Evolutionary conservation across 2,113 vertebrate genomes (phyloP).

Genomic region (Hippocampus zosterae): DNA sequence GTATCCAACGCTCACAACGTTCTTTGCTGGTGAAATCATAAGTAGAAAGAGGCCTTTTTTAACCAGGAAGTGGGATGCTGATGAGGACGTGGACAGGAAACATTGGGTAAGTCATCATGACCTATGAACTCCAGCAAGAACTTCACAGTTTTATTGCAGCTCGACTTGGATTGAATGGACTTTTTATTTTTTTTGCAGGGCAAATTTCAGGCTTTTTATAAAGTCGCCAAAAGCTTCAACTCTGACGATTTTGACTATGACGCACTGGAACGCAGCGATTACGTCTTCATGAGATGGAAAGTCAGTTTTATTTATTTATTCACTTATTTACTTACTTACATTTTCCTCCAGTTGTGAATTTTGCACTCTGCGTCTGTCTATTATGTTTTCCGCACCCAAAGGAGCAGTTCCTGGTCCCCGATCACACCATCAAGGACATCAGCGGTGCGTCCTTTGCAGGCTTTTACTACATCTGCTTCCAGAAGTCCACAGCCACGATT

Average conservation of each 20-base stretch:
- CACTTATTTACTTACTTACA: neutral
- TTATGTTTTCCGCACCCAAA: constrained; percentile 44
- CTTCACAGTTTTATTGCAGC: neutral
- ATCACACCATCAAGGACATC: constrained; percentile 99
- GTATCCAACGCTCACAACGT: constrained; percentile 96
- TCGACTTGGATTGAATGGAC: constrained; percentile 18
- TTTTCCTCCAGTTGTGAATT: neutral
- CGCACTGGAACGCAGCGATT: constrained; percentile 89
- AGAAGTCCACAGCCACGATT: constrained; percentile 96
- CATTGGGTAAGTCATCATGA: constrained; percentile 81
- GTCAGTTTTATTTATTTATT: constrained; percentile 56
- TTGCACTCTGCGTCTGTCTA: neutral
- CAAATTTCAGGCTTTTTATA: constrained; percentile 97
- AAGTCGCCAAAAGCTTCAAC: constrained; percentile 97
- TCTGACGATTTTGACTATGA: constrained; percentile 96
- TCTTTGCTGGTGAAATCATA: constrained; percentile 98
- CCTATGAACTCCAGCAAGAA: no score
- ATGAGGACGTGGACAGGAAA: constrained; percentile 96
- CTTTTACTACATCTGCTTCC: constrained; percentile 99
- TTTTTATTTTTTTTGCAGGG: constrained; percentile 71
- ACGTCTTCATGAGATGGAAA: constrained; percentile 99
- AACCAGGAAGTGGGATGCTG: constrained; percentile 96
- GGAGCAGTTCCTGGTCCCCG: constrained; percentile 96
- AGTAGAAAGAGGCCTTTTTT: constrained; percentile 93
- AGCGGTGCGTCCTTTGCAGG: constrained; percentile 97